Evolutionary conservation across 2,888 invertebrate genomes (phyloP).

Genomic region (Rutpela maculata): DNA sequence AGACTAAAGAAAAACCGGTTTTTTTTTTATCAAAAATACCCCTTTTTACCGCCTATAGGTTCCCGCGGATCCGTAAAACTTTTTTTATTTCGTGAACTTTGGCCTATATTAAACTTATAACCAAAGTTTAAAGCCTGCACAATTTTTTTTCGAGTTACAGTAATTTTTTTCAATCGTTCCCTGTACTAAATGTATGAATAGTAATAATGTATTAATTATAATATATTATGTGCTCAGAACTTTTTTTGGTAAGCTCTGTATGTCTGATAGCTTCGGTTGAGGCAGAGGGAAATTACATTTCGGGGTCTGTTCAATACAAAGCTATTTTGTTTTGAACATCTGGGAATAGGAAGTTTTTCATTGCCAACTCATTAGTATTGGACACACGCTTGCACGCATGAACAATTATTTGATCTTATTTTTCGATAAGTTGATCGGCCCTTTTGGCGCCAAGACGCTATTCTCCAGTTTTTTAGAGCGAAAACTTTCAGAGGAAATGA

Average conservation of each 20-base stretch:
- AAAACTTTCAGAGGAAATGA: conserved; percentile 33
- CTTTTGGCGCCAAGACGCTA: conserved; percentile 32
- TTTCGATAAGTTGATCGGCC: conserved; percentile 39
- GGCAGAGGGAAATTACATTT: background rate
- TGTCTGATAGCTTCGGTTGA: background rate
- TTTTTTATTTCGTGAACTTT: no score
- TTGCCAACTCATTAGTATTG: conserved; percentile 47
- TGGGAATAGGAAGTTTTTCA: conserved; percentile 24
- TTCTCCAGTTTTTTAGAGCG: conserved; percentile 17
- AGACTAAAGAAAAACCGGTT: no score
- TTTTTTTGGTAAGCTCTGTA: background rate
- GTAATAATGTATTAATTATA: no score
- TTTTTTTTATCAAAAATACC: no score
- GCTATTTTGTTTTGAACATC: conserved; percentile 28
- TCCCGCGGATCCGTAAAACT: no score
- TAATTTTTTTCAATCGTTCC: no score
- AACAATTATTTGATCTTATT: conserved; percentile 50
- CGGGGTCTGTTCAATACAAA: conserved; percentile 15
- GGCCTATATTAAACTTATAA: no score
- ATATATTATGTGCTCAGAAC: no score
- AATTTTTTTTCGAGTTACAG: no score
- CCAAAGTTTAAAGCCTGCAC: no score
- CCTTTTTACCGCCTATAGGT: no score
- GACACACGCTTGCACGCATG: conserved; percentile 46
- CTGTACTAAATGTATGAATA: no score